phyloP scores from a whole-genome alignment of 2,113 vertebrate species.

The Pelodiscus sinensis region DNA sequence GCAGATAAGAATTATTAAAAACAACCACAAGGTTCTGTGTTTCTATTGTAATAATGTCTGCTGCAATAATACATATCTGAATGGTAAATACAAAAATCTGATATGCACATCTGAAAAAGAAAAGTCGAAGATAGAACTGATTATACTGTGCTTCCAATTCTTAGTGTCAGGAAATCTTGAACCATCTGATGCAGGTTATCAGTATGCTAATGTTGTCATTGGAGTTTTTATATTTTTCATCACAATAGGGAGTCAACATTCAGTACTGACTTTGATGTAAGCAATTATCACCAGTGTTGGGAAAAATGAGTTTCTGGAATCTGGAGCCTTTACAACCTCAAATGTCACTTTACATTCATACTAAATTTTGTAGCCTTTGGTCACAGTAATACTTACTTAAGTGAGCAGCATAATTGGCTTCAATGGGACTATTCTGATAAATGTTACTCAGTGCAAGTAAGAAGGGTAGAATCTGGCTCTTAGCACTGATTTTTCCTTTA shows the following conservation, averaged over 20 bases:
- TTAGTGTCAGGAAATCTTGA: background rate
- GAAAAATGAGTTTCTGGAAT: background rate
- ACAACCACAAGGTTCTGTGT: background rate
- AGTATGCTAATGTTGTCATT: background rate
- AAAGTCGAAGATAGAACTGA: background rate
- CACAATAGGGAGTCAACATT: background rate
- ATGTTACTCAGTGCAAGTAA: background rate
- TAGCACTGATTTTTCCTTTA: background rate
- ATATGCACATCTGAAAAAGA: background rate
- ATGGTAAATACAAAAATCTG: background rate
- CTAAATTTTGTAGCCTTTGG: background rate
- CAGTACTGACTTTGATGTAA: background rate
- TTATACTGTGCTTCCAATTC: background rate
- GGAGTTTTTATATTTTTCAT: background rate
- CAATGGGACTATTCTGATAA: background rate
- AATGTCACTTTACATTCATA: background rate
- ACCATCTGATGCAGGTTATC: background rate
- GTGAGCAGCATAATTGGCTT: background rate
- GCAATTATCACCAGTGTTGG: background rate
- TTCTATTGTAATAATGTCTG: background rate
- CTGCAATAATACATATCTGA: background rate
- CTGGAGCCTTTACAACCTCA: background rate
- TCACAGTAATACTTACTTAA: accelerated
- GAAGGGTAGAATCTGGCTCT: background rate
- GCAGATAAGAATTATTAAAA: background rate